These are phyloP conservation scores for Drosophila santomea DNA, from an alignment of 1,140 invertebrate species.

Conservation along the genomic window DNA sequence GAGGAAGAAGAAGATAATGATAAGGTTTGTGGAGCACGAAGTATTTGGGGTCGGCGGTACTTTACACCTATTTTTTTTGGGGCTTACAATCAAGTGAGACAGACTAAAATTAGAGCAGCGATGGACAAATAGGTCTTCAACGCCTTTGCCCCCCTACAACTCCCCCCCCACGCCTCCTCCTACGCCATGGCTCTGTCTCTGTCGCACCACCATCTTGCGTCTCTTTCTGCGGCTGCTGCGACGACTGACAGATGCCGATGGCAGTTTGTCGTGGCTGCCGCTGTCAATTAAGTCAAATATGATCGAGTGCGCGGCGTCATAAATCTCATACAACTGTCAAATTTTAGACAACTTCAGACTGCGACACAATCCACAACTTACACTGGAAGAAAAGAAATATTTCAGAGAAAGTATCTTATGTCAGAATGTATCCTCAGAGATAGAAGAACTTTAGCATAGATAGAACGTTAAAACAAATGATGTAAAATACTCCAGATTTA, in stretches of 20 bases:
- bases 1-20: neutral
- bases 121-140: constrained; percentile 14
- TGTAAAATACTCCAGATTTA: too few relatives aligned
- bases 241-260: constrained; percentile 56
- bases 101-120: constrained; percentile 30
- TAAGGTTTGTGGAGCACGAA: neutral
- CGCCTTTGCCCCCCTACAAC: neutral
- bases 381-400: neutral
- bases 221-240: constrained; percentile 11
- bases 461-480: too few relatives aligned
- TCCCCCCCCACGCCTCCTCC: neutral
- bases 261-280: constrained; percentile 79
- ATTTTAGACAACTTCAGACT: constrained; percentile 76
- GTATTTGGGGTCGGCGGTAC: constrained; percentile 7
- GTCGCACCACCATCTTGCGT: neutral
- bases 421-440: neutral
- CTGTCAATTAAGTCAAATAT: constrained; percentile 83
- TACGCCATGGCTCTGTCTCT: neutral
- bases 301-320: constrained; percentile 79
- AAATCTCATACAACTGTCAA: constrained; percentile 82
- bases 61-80: constrained; percentile 13
- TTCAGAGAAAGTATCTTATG: neutral
- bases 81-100: constrained; percentile 26
- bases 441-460: too few relatives aligned
- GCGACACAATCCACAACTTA: constrained; percentile 35